Percentiles rank a stretch among this genome's conserved stretches.
phyloP scores from a whole-genome alignment of 1,140 invertebrate species.

The Leucophenga varia region DNA sequence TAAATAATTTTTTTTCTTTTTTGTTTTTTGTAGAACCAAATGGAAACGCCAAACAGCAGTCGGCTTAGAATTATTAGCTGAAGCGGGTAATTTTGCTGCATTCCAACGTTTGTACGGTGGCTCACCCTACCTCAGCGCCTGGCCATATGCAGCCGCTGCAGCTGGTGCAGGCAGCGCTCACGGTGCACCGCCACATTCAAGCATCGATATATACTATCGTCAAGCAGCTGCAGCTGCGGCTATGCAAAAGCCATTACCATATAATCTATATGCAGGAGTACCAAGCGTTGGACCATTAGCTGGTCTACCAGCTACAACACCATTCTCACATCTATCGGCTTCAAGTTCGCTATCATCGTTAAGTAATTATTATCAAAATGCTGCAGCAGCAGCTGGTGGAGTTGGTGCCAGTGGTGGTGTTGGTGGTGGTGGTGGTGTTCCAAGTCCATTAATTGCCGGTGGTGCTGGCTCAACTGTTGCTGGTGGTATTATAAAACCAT shows the following conservation, averaged over 20 bases:
- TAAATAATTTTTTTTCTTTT: slow-evolving; percentile 7
- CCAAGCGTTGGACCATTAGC: slow-evolving; percentile 36
- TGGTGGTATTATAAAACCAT: not conserved
- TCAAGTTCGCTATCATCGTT: slow-evolving; percentile 54
- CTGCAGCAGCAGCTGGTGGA: slow-evolving; percentile 36
- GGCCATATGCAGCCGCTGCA: slow-evolving; percentile 61
- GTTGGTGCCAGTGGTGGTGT: slow-evolving; percentile 16
- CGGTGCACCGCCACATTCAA: slow-evolving; percentile 63
- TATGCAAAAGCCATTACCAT: slow-evolving; percentile 85
- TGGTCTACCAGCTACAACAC: slow-evolving; percentile 29
- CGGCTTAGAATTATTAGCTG: slow-evolving; percentile 91
- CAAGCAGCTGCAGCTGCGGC: slow-evolving; percentile 68
- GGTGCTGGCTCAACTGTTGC: too few relatives aligned
- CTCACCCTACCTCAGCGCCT: slow-evolving; percentile 67
- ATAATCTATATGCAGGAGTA: slow-evolving; percentile 61
- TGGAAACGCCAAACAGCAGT: slow-evolving; percentile 99
- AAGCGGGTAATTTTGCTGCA: slow-evolving; percentile 95
- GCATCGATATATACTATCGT: slow-evolving; percentile 78
- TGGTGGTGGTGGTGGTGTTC: not conserved
- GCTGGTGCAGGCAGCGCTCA: slow-evolving; percentile 46
- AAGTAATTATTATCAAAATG: slow-evolving; percentile 53
- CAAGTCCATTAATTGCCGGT: too few relatives aligned
- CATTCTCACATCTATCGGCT: slow-evolving; percentile 53
- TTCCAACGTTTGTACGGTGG: slow-evolving; percentile 90
- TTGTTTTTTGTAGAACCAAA: slow-evolving; percentile 84